Evolutionary conservation across 2,113 vertebrate genomes (phyloP).

Genomic region (Anseranas semipalmata): DNA sequence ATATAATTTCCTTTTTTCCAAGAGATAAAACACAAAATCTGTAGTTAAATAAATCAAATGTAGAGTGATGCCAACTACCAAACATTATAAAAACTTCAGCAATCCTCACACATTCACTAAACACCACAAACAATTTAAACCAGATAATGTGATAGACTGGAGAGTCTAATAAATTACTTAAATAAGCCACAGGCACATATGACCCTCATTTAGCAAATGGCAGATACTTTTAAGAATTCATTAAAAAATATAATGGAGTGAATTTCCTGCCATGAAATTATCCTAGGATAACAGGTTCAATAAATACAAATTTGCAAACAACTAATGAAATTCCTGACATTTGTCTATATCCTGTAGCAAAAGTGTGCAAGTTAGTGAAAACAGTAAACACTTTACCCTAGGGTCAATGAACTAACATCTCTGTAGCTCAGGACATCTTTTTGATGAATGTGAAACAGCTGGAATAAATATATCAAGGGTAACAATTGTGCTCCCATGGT

Average conservation of each 20-base stretch:
- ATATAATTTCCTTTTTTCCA: background rate
- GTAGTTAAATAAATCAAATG: background rate
- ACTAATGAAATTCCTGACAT: background rate
- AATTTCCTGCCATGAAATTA: background rate
- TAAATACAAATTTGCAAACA: background rate
- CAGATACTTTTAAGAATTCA: background rate
- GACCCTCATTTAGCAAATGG: background rate
- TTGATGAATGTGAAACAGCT: constrained; percentile 72
- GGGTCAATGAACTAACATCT: constrained; percentile 18
- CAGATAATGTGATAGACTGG: background rate
- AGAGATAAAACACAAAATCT: background rate
- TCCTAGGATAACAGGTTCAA: background rate
- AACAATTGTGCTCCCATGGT: constrained; percentile 45
- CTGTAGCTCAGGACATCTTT: background rate
- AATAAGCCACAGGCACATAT: background rate
- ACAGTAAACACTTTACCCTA: background rate
- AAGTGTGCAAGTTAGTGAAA: background rate
- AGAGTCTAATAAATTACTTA: too few species aligned
- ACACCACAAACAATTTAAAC: background rate
- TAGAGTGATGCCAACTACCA: background rate
- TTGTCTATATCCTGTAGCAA: background rate
- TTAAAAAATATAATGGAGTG: background rate
- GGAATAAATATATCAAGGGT: constrained; percentile 45
- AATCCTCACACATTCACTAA: background rate
- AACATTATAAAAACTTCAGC: background rate